phyloP scores from a whole-genome alignment of 2,113 vertebrate species.

The Sphyrna mokarran region DNA sequence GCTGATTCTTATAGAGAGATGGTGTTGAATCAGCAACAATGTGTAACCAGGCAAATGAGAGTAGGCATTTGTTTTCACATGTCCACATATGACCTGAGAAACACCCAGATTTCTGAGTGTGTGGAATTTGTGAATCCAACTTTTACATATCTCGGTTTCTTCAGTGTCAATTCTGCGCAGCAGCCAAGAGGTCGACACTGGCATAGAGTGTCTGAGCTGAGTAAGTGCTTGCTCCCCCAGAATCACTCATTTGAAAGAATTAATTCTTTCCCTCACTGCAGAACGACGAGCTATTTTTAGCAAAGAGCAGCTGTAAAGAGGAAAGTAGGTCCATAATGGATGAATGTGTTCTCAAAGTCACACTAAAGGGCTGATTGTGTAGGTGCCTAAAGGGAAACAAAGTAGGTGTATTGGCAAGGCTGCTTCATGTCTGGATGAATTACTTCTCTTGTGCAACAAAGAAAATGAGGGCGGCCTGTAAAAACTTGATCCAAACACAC shows the following conservation, averaged over 20 bases:
- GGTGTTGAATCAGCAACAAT: not conserved
- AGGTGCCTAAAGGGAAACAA: conserved; percentile 13
- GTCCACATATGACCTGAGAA: not conserved
- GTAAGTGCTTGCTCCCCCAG: not conserved
- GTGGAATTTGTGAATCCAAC: not conserved
- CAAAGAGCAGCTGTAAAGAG: not conserved
- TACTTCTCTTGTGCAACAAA: not conserved
- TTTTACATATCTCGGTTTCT: too few species aligned
- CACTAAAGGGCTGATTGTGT: conserved; percentile 13
- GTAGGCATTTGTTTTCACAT: not conserved
- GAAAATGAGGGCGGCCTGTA: not conserved
- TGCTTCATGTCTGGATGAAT: not conserved
- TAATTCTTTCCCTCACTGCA: not conserved
- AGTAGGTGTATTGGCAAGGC: conserved; percentile 1
- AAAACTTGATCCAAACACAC: not conserved
- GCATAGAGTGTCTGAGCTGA: not conserved
- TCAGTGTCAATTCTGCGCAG: not conserved
- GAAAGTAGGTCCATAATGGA: not conserved
- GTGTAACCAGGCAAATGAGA: not conserved
- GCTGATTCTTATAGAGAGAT: not conserved
- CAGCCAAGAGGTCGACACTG: not conserved
- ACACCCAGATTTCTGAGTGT: not conserved
- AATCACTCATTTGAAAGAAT: not conserved
- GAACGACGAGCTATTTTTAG: not conserved
- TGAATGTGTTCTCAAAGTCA: conserved; percentile 9